phyloP scores from a whole-genome alignment of 2,888 invertebrate species.

The Morpho deidamia region DNA sequence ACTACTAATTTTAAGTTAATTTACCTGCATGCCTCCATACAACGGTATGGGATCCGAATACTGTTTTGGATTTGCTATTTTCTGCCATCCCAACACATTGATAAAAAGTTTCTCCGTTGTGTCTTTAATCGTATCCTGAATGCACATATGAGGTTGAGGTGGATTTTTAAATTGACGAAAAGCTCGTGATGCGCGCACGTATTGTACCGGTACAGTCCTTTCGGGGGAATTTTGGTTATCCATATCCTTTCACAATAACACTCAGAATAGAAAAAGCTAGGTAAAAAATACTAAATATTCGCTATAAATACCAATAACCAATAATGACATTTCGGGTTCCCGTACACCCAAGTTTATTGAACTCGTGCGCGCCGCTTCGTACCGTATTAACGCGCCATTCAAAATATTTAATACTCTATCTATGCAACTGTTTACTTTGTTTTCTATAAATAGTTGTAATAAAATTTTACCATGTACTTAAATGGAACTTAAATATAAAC shows the following conservation, averaged over 20 bases:
- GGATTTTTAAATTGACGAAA: constrained; percentile 85
- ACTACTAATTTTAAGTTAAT: neutral
- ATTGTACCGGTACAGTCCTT: constrained; percentile 71
- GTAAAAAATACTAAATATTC: constrained; percentile 39
- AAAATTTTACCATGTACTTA: neutral
- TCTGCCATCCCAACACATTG: constrained; percentile 86
- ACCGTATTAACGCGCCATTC: constrained; percentile 29
- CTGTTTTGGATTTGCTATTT: constrained; percentile 82
- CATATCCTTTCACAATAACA: constrained; percentile 52
- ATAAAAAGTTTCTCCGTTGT: constrained; percentile 79
- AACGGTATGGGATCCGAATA: constrained; percentile 83
- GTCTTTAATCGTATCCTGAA: constrained; percentile 80
- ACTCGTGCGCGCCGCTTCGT: constrained; percentile 41
- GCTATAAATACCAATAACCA: constrained; percentile 47
- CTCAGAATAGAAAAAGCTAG: constrained; percentile 14
- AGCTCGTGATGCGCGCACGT: constrained; percentile 78
- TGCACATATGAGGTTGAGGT: constrained; percentile 87
- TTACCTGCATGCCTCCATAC: constrained; percentile 85
- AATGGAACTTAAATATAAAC: constrained; percentile 21
- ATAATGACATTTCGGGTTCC: constrained; percentile 49
- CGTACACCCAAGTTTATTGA: constrained; percentile 60
- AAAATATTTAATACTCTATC: constrained; percentile 10
- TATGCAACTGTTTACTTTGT: constrained; percentile 1
- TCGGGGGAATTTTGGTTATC: constrained; percentile 64
- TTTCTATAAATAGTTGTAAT: constrained; percentile 21